These are phyloP conservation scores for Trissolcus basalis DNA, from an alignment of 1,140 invertebrate genomes.

Conservation along the genomic window DNA sequence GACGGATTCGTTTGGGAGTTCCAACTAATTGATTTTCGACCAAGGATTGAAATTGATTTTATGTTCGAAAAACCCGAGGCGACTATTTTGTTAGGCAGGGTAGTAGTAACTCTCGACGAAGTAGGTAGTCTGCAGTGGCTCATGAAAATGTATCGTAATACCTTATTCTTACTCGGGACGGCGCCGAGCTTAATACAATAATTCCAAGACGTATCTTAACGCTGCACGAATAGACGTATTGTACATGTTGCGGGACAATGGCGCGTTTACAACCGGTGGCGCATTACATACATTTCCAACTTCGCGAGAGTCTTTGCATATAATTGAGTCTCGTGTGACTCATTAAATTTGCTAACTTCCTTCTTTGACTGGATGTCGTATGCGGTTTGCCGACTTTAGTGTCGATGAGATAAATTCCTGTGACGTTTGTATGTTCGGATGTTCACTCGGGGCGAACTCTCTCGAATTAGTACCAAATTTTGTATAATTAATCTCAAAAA, in stretches of 20 bases:
- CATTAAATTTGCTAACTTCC: slow-evolving; percentile 60
- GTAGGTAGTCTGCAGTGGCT: not conserved
- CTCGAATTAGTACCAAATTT: too few relatives aligned
- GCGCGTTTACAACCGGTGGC: slow-evolving; percentile 10
- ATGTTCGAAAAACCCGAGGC: not conserved
- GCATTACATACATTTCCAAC: slow-evolving; percentile 40
- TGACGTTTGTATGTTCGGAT: not conserved
- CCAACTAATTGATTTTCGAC: too few relatives aligned
- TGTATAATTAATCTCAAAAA: too few relatives aligned
- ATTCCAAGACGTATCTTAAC: slow-evolving; percentile 25
- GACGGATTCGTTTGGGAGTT: too few relatives aligned
- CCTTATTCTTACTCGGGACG: slow-evolving; percentile 1
- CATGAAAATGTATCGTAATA: slow-evolving; percentile 2
- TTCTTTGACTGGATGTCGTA: slow-evolving; percentile 35
- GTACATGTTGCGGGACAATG: slow-evolving; percentile 20
- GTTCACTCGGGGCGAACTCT: too few relatives aligned
- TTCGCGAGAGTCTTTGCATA: slow-evolving; percentile 60
- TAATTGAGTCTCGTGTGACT: slow-evolving; percentile 64
- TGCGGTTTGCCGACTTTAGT: not conserved
- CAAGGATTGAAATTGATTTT: slow-evolving; percentile 8
- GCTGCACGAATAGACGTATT: slow-evolving; percentile 29
- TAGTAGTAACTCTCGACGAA: not conserved
- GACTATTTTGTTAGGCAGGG: not conserved
- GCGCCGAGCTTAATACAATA: slow-evolving; percentile 24
- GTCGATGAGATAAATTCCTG: not conserved